Conservation (phyloP, 2,113 vertebrate species). For the Forbesichthys agassizii region DNA sequence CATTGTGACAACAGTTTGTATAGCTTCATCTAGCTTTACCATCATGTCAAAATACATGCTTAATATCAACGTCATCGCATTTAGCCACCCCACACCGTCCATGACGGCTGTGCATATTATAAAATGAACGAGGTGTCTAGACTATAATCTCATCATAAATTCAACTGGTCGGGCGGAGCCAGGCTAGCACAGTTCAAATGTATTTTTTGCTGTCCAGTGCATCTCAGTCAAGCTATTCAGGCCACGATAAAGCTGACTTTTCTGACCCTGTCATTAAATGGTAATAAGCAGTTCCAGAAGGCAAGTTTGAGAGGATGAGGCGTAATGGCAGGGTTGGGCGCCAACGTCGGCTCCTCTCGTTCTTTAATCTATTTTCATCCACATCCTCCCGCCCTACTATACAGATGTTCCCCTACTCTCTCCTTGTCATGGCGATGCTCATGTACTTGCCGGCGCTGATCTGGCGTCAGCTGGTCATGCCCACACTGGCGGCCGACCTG, state of each 20-base stretch:
- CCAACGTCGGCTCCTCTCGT: background rate
- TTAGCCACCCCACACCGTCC: too few relatives aligned
- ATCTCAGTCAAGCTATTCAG: constrained; percentile 8
- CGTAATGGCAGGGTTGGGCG: background rate
- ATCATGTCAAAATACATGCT: too few relatives aligned
- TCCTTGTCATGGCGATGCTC: constrained; percentile 85
- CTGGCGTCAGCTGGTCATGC: constrained; percentile 86
- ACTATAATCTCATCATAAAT: too few relatives aligned
- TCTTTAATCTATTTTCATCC: background rate
- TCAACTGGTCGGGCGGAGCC: too few relatives aligned
- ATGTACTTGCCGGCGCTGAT: constrained; percentile 93
- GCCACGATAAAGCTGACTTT: constrained; percentile 7
- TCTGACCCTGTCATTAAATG: background rate
- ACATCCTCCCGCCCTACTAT: background rate
- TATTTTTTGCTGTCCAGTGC: too few relatives aligned
- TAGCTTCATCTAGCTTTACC: too few relatives aligned
- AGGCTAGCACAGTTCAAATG: too few relatives aligned
- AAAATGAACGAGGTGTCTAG: too few relatives aligned
- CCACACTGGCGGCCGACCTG: constrained; percentile 84
- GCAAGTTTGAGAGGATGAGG: background rate
- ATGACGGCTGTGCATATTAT: too few relatives aligned
- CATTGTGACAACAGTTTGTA: too few relatives aligned
- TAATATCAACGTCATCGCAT: too few relatives aligned
- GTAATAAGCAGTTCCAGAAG: constrained; percentile 1
- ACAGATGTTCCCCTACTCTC: constrained; percentile 90